phyloP scores from a whole-genome alignment of 2,888 invertebrate species.

The Latheticus oryzae region DNA sequence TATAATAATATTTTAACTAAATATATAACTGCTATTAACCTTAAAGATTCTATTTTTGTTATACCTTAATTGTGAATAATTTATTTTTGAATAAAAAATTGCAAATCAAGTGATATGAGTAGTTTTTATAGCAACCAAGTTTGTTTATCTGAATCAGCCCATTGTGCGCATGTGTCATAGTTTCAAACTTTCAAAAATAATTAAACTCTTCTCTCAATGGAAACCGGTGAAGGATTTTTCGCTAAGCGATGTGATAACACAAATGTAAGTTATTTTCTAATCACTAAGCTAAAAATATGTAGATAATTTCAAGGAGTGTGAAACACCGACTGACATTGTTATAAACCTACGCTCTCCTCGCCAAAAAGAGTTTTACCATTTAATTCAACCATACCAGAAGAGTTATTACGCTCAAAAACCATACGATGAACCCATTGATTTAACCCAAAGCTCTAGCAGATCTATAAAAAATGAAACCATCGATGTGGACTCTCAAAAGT shows the following conservation, averaged over 20 bases:
- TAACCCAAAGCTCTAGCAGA: slow-evolving; percentile 36
- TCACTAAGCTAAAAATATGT: slow-evolving; percentile 34
- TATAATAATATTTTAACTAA: background rate
- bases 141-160: slow-evolving; percentile 11
- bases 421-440: slow-evolving; percentile 47
- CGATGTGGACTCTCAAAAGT: background rate
- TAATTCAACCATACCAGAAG: slow-evolving; percentile 28
- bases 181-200: slow-evolving; percentile 28
- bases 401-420: slow-evolving; percentile 6
- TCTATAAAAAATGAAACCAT: slow-evolving; percentile 13
- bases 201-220: slow-evolving; percentile 45
- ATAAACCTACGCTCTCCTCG: slow-evolving; percentile 16
- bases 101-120: background rate
- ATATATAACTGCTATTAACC: no score
- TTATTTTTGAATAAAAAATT: background rate
- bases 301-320: no score
- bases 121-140: slow-evolving; percentile 11
- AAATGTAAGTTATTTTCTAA: slow-evolving; percentile 36
- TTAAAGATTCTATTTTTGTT: no score
- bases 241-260: slow-evolving; percentile 47
- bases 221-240: slow-evolving; percentile 47
- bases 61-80: background rate
- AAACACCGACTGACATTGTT: slow-evolving; percentile 5
- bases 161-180: slow-evolving; percentile 9
- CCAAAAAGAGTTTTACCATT: slow-evolving; percentile 21